Evolutionary conservation across 2,797 vertebrate species (phyloP), one percentile per base, ranked within the genome.

Genomic region (Amblyopsis hoosieri): DNA sequence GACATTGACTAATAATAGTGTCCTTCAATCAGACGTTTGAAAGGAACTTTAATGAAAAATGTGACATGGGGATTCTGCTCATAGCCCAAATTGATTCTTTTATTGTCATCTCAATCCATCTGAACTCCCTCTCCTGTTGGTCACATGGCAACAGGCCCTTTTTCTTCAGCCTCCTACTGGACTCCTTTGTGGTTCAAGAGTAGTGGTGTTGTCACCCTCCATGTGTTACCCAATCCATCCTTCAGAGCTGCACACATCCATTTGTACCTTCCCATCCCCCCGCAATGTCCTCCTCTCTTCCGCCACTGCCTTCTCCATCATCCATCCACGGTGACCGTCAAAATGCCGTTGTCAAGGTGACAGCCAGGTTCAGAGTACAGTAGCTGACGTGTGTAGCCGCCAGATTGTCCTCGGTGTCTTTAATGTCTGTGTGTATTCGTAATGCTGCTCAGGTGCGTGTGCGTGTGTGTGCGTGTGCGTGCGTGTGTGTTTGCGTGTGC

Each of bases 331-430:
- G 51, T 23, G 33, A 12, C 33, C 31, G 31, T 45, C n/a, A 12
- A 46, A 14, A 42, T 51, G 45, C 45, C 14, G 19, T 47, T 60
- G 17, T 47, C 33, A 55, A 57, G 67, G n/a, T 72, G 64, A 23
- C 10, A 23, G 19, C 19, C 19, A 23, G 19, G 19, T 23, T 23
- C 50, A 52, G 10, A 52, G 2, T 23, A 23, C 19, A 23, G 19
- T 23, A 23, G 49, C 49, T 51, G n/a, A 51, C 6, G 15, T 51
- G 49, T 51, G 49, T 51, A 13, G 13, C 29, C 14, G 12, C 13
- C 2, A 45, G 6, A 6, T n/a, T 45, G 8, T 55, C 29, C 13
- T 4, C 31, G 1, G 29, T n/a, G 12, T 14, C 13, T 13, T 3
- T 33, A 48, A n/a, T 33, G 23, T 60, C 2, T 48, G 58, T 50